Base-by-base conservation (phyloP, 2,797 vertebrate genomes). In the Pseudocheirus occidentalis region DNA sequence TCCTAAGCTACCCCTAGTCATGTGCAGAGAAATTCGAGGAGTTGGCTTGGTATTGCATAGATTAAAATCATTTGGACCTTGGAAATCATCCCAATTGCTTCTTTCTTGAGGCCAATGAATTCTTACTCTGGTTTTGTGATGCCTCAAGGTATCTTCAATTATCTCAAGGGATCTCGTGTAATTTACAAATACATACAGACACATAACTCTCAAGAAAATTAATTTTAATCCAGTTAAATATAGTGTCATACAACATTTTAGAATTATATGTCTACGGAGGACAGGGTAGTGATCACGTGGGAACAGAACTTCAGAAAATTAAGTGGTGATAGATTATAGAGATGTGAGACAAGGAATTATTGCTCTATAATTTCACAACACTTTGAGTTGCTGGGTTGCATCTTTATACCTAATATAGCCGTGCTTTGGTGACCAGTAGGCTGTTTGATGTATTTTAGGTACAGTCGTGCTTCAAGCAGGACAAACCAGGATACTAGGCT, bases 41-140 rank as follows among this genome's bases (percentile, higher is more conserved):
- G 73, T 87, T 87, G 73, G 73, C 73, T 46, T 87, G 73, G 24
- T 9, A 87, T 27, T 50, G 73, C 21, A 46, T 87, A 50, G 73
- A 87, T 87, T 87, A 87, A 87, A 87, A 87, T 87, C 73, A 87
- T 87, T 87, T 87, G 73, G 40, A 87, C 73, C 40, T 87, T 27
- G 40, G 73, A 87, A 87, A 50, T 50, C 40, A 11, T 87, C 24
- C 40, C 73, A 81, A 87, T 87, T 87, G 40, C 73, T 87, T 87
- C 3, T 87, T 24, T 87, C 73, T 87, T 87, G 40, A 87, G 73
- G 40, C 66, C 73, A 50, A 87, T 46, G 73, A 46, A 46, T 87
- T 87, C 73, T 87, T 34, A 87, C 73, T 40, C 3, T 87, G 73
- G 9, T 87, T 87, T 87, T 87, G 40, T 21, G 73, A 87, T 46